Evolutionary conservation across 23 tunicate genomes (phyloP), one percentile per base, ranked within the genome.

Genomic region (Clavelina lepadiformis): DNA sequence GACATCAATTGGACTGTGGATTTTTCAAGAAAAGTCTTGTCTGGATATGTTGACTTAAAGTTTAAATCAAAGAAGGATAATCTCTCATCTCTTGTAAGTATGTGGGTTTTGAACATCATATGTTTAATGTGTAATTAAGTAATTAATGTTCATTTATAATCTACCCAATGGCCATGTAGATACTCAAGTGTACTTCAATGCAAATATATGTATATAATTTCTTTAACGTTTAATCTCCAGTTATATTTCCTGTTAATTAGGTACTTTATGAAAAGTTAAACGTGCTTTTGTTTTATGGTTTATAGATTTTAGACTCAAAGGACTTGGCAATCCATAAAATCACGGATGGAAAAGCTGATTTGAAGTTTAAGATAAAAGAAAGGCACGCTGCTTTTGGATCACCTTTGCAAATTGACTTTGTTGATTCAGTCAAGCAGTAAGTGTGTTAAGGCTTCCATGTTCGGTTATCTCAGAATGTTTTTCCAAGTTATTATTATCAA

Each of bases 1-100:
- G 26, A 67, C 46, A 76, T 93, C 29, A 76, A 93, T 27, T 93
- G 98, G 98, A 74, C 61, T 18, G 74, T 93, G 3, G 74, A 93
- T 68, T 93, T 85, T 61, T 51, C 44, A 19, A 63, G 37, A 19
- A 83, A 68, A 33, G 46, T 38, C 2, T 56, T 93, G 13, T 6
- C 29, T 20, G 98, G 98, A 11, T 33, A n/a, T 32, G 94, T 75
- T 46, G 75, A 66, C 13, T 31, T 84, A 19, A 33, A 26, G 0
- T 34, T 79, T 30, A 49, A 85, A 50, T 74, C 69, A 11, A 28
- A 62, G 36, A 53, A 81, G 26, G 83, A 93, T 11, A 49, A 64
- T 38, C 57, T 67, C 0, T 24, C 61, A 27, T 28, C 3, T 22
- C 51, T 91, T 69, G 92, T 88, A 58, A 79, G 96, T 52, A 32